Evolutionary conservation across 2,113 vertebrate species (phyloP).

Genomic region (Pseudopodoces humilis): DNA sequence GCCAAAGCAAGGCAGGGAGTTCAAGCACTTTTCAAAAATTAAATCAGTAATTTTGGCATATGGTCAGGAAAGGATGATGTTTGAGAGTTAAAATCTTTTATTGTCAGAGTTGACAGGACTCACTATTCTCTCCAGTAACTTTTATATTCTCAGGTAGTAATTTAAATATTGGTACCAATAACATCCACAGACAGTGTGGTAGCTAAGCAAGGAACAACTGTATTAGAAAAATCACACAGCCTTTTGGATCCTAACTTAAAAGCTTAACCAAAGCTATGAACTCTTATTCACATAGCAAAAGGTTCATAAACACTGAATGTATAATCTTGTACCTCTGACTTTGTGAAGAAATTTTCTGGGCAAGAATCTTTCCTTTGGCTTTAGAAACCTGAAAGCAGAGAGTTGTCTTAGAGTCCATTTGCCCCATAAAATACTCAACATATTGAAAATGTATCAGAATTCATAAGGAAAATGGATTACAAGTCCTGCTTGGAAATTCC

Average conservation of each 20-base stretch:
- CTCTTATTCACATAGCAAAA: background rate
- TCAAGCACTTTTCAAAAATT: background rate
- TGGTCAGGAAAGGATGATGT: too few relatives aligned
- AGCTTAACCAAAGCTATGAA: background rate
- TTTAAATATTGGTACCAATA: background rate
- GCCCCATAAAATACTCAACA: background rate
- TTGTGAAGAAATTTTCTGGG: background rate
- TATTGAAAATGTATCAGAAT: background rate
- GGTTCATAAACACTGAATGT: fast-evolving
- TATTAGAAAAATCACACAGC: background rate
- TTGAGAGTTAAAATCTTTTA: background rate
- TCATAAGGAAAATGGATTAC: background rate
- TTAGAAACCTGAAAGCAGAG: conserved; percentile 28
- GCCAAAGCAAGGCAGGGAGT: background rate
- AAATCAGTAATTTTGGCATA: background rate
- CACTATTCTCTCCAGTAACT: background rate
- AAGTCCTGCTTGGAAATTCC: background rate
- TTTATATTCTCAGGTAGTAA: background rate
- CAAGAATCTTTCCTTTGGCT: conserved; percentile 51
- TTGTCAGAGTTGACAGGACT: background rate
- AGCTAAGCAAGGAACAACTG: background rate
- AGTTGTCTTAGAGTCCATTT: background rate
- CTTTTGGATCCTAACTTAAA: background rate
- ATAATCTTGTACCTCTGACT: conserved; percentile 10
- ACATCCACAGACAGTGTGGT: background rate